Conservation (phyloP, 1,140 invertebrate genomes). For the Triops longicaudatus region DNA sequence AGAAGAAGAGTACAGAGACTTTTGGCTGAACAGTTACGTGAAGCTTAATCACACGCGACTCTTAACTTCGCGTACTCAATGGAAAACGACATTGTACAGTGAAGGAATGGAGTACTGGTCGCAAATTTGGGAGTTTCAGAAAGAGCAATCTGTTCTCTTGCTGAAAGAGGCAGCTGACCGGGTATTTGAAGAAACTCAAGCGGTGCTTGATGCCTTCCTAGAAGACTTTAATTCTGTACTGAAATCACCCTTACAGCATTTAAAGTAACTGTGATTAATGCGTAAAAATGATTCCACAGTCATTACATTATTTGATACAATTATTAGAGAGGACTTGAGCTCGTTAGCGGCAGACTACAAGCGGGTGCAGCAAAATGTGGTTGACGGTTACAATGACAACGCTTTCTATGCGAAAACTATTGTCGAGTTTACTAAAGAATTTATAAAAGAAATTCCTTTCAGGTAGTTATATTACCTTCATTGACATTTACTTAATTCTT, state of each 20-base stretch:
- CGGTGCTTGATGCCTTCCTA: not conserved
- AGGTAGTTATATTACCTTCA: slow-evolving; percentile 31
- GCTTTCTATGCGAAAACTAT: slow-evolving; percentile 75
- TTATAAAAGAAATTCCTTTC: slow-evolving; percentile 65
- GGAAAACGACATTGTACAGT: slow-evolving; percentile 45
- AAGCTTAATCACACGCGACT: slow-evolving; percentile 74
- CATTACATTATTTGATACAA: not conserved
- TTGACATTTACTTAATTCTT: too few relatives aligned
- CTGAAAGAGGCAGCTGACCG: not conserved
- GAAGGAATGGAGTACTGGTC: not conserved
- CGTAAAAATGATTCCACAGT: not conserved
- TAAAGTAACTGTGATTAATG: not conserved
- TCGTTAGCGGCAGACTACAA: slow-evolving; percentile 5
- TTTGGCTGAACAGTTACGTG: slow-evolving; percentile 52
- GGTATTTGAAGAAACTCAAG: not conserved
- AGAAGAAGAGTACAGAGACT: not conserved
- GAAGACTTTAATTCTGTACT: not conserved
- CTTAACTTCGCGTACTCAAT: slow-evolving; percentile 64
- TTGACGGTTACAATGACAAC: slow-evolving; percentile 65
- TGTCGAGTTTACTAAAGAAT: slow-evolving; percentile 53
- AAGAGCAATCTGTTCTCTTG: not conserved
- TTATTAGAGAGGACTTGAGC: not conserved
- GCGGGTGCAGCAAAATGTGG: slow-evolving; percentile 40
- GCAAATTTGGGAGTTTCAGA: not conserved
- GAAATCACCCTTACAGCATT: not conserved